phyloP scores from a whole-genome alignment of 2,888 invertebrate genomes.

The Ichneumoninae sp. region DNA sequence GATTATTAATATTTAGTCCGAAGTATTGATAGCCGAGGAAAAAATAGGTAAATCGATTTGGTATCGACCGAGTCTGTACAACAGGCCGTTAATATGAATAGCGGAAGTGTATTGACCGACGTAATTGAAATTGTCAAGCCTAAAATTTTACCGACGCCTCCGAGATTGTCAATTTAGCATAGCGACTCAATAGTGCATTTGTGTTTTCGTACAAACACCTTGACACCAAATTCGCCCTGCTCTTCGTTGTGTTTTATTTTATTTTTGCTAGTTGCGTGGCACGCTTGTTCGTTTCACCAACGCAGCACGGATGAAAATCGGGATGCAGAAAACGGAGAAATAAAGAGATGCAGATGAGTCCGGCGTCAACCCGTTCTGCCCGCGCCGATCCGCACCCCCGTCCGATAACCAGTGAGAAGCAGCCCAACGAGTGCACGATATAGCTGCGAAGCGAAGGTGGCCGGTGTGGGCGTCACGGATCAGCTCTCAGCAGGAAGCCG shows the following conservation, averaged over 20 bases:
- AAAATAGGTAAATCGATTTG: too few relatives aligned
- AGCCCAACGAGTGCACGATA: slow-evolving; percentile 51
- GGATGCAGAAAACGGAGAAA: not conserved
- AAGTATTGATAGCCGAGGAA: too few relatives aligned
- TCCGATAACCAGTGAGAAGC: slow-evolving; percentile 49
- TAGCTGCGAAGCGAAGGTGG: slow-evolving; percentile 68
- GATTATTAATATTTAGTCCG: too few relatives aligned
- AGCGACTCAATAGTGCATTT: too few relatives aligned
- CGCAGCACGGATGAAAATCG: slow-evolving; percentile 1
- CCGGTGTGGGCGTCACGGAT: slow-evolving; percentile 80
- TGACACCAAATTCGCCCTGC: too few relatives aligned
- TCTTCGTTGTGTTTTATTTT: too few relatives aligned
- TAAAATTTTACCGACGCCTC: too few relatives aligned
- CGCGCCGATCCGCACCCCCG: slow-evolving; percentile 31
- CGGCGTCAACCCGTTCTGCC: slow-evolving; percentile 40
- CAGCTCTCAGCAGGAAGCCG: slow-evolving; percentile 79
- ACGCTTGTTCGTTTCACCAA: slow-evolving; percentile 9
- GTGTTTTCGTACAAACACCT: too few relatives aligned
- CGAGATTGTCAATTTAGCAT: too few relatives aligned
- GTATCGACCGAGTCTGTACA: too few relatives aligned
- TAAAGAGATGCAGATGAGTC: slow-evolving; percentile 4
- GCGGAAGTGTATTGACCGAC: not conserved
- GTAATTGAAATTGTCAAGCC: too few relatives aligned
- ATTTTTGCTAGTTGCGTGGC: not conserved
- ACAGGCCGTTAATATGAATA: not conserved